phyloP scores from a whole-genome alignment of 2,888 invertebrate species.

The Platynereis dumerilii region DNA sequence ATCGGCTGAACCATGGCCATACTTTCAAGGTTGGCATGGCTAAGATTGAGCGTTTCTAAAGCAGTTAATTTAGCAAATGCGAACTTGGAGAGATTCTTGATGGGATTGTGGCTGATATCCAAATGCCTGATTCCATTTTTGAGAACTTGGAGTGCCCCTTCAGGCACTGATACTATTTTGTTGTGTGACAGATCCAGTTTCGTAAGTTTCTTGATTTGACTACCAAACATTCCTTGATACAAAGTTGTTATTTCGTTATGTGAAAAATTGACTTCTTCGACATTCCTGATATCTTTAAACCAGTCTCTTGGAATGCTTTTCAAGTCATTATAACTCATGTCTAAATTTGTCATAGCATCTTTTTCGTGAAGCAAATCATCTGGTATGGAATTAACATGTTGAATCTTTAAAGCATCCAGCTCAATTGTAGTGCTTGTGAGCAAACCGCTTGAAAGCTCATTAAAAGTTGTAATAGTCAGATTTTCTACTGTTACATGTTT shows the following conservation, averaged over 20 bases:
- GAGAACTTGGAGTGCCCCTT: neutral
- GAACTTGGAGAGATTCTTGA: neutral
- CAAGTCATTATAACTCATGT: conserved; percentile 3
- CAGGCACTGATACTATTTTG: neutral
- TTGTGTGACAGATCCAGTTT: conserved; percentile 13
- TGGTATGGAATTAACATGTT: neutral
- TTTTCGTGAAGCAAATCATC: neutral
- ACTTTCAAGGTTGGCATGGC: too few relatives aligned
- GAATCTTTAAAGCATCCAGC: conserved; percentile 8
- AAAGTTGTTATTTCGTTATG: neutral
- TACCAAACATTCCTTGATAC: neutral
- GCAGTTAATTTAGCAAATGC: too few relatives aligned
- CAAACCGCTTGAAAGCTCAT: too few relatives aligned
- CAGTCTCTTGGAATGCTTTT: neutral
- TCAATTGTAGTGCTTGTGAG: too few relatives aligned
- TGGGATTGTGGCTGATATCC: conserved; percentile 7
- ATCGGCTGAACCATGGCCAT: too few relatives aligned
- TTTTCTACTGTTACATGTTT: too few relatives aligned
- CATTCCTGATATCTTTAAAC: conserved; percentile 1
- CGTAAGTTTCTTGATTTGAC: conserved; percentile 2
- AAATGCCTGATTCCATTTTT: neutral
- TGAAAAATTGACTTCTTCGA: neutral
- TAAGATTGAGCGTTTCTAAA: too few relatives aligned
- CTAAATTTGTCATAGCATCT: conserved; percentile 3
- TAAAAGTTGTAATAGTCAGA: too few relatives aligned